Evolutionary conservation across 2,797 vertebrate genomes (phyloP).

Genomic region (Staurois parvus): DNA sequence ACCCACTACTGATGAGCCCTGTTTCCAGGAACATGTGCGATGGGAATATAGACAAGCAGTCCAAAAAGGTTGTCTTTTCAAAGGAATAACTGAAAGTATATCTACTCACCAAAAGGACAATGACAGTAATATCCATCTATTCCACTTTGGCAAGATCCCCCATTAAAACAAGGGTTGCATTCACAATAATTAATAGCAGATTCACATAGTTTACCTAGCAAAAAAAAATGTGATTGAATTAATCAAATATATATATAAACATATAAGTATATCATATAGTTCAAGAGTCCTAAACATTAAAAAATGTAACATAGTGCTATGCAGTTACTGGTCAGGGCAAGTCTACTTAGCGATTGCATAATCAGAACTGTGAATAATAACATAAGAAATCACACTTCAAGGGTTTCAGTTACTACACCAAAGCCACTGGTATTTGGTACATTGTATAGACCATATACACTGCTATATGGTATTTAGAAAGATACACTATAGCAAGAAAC

Average conservation of each 20-base stretch:
- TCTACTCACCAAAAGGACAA: constrained; percentile 93
- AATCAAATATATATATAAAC: neutral
- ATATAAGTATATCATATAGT: too few species aligned
- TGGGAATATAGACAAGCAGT: too few species aligned
- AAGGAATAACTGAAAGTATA: neutral
- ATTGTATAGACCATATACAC: too few species aligned
- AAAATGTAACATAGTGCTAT: neutral
- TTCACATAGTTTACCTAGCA: constrained; percentile 92
- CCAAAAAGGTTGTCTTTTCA: too few species aligned
- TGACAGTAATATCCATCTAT: constrained; percentile 95
- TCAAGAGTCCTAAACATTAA: neutral
- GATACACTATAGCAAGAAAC: too few species aligned
- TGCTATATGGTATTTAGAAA: too few species aligned
- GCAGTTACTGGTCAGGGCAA: neutral
- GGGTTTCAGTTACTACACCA: too few species aligned
- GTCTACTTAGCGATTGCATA: neutral
- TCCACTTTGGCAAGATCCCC: constrained; percentile 95
- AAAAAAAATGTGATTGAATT: constrained; percentile 19
- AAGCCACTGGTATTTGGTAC: too few species aligned
- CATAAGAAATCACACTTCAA: too few species aligned
- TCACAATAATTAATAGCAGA: constrained; percentile 97
- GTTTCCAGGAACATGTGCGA: too few species aligned
- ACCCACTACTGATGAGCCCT: too few species aligned
- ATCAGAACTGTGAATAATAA: neutral
- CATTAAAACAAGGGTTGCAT: constrained; percentile 98